These are phyloP conservation scores for Neomonachus schauinslandi DNA, from an alignment of 2,113 vertebrate species.

Conservation along the genomic window DNA sequence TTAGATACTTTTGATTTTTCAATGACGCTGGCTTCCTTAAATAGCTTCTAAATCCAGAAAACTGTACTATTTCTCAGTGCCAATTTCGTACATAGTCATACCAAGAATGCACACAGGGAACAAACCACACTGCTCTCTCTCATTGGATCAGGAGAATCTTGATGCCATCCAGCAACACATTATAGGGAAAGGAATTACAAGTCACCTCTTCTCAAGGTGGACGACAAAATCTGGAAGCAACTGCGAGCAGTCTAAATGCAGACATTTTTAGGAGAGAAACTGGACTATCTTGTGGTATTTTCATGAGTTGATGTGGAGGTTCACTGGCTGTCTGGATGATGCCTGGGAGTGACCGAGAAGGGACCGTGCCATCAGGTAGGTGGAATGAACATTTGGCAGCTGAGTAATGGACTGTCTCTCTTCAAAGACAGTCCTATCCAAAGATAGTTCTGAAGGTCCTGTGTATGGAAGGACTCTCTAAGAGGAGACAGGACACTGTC, in stretches of 20 bases:
- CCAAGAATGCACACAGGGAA: not conserved
- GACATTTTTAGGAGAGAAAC: too few species aligned
- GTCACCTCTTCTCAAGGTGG: not conserved
- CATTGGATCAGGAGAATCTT: not conserved
- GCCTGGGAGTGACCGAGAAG: too few species aligned
- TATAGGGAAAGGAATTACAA: not conserved
- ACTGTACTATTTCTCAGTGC: not conserved
- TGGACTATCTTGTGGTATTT: too few species aligned
- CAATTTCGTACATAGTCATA: not conserved
- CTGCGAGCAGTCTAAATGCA: not conserved
- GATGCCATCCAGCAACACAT: not conserved
- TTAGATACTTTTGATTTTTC: not conserved
- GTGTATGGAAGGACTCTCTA: too few species aligned
- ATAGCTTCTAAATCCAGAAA: not conserved
- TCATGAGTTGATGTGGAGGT: too few species aligned
- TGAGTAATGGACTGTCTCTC: too few species aligned
- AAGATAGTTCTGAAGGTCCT: too few species aligned
- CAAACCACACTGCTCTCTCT: not conserved
- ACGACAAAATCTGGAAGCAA: not conserved
- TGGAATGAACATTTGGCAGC: too few species aligned
- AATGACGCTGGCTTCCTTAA: not conserved
- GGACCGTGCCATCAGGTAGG: too few species aligned
- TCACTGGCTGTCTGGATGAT: too few species aligned
- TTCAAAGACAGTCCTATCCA: too few species aligned
- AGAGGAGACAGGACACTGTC: too few species aligned